Evolutionary conservation across 2,888 invertebrate genomes (phyloP).

Genomic region (Lordiphosa andalusiaca): DNA sequence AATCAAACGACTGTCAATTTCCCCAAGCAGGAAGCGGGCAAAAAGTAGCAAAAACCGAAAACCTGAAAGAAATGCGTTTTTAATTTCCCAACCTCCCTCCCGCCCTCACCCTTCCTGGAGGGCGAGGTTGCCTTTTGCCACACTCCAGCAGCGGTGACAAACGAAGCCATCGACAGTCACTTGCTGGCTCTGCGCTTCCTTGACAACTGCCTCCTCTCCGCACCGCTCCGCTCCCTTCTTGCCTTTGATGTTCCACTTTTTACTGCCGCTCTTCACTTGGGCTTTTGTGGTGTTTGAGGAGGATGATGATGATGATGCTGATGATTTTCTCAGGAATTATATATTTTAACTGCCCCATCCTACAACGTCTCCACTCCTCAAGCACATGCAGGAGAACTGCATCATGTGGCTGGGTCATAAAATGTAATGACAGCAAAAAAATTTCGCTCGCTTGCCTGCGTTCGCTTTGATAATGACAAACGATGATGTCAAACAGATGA

Average conservation of each 20-base stretch:
- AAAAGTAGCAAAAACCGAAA: background rate
- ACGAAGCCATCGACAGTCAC: no score
- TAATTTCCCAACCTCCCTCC: no score
- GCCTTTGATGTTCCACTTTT: constrained; percentile 65
- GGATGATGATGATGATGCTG: constrained; percentile 39
- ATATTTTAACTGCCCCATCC: constrained; percentile 38
- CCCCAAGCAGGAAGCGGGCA: constrained; percentile 13
- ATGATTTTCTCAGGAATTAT: constrained; percentile 58
- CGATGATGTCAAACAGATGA: constrained; percentile 36
- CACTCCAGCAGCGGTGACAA: no score
- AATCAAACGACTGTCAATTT: constrained; percentile 66
- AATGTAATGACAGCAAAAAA: constrained; percentile 73
- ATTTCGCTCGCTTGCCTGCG: constrained; percentile 23
- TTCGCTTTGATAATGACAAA: constrained; percentile 66
- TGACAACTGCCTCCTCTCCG: no score
- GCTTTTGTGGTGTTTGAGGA: constrained; percentile 21
- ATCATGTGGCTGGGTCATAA: constrained; percentile 69
- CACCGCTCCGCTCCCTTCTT: no score
- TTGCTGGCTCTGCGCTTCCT: no score
- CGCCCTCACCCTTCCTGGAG: no score
- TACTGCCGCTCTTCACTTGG: constrained; percentile 25
- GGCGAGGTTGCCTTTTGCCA: no score
- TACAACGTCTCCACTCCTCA: background rate
- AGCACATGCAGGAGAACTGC: constrained; percentile 54
- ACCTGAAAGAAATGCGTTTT: background rate